Evolutionary conservation across 2,113 vertebrate species (phyloP).

Genomic region (Bujurquina vittata): DNA sequence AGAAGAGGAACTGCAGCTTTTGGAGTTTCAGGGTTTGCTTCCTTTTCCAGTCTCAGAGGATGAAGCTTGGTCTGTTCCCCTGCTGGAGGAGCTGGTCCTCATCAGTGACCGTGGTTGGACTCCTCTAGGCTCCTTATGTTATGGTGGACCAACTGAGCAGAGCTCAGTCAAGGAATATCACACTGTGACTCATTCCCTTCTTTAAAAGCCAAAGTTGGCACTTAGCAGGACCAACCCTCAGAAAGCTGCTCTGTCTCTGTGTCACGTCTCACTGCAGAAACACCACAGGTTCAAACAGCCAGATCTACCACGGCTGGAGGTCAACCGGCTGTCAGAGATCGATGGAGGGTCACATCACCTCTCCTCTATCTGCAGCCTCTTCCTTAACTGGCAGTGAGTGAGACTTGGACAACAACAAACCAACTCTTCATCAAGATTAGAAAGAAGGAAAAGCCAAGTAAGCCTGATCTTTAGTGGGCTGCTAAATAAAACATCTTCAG

Average conservation of each 20-base stretch:
- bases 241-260: too few species aligned
- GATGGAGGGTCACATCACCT: background rate
- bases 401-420: background rate
- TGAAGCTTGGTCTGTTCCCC: background rate
- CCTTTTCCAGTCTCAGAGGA: too few species aligned
- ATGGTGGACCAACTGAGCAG: too few species aligned
- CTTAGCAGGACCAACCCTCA: too few species aligned
- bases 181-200: too few species aligned
- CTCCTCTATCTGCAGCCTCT: background rate
- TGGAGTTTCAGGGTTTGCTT: background rate
- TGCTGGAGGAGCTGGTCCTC: background rate
- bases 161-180: too few species aligned
- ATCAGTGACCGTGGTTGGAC: too few species aligned
- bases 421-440: background rate
- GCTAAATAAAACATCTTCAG: background rate
- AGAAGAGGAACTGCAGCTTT: background rate
- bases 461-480: background rate
- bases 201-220: too few species aligned
- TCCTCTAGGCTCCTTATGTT: too few species aligned
- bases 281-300: rapidly evolving
- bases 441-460: background rate
- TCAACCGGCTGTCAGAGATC: background rate
- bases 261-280: background rate
- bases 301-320: background rate
- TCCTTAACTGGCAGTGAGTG: background rate